Evolutionary conservation across 2,797 vertebrate genomes (phyloP).

Genomic region (Pangasius sanitwongsei): DNA sequence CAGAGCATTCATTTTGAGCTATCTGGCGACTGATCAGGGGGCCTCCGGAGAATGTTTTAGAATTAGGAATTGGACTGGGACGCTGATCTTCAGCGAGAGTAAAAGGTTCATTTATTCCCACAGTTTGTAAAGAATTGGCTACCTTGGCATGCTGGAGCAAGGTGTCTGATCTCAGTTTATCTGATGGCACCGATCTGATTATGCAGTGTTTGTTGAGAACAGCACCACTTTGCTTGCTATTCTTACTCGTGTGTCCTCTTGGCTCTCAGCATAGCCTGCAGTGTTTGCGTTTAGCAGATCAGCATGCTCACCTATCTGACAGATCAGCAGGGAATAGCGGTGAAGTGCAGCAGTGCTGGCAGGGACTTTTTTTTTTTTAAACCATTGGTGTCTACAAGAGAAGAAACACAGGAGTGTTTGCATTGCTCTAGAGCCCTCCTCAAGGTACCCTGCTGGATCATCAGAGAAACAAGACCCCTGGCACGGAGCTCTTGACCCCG

Average conservation of each 20-base stretch:
- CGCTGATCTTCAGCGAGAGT: background rate
- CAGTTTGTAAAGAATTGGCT: conserved; percentile 16
- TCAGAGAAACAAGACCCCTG: conserved; percentile 54
- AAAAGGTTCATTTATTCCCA: conserved; percentile 40
- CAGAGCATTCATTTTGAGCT: conserved; percentile 27
- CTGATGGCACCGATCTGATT: conserved; percentile 34
- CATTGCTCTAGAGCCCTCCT: conserved; percentile 50
- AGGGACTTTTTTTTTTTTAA: conserved; percentile 34
- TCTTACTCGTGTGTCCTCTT: conserved; percentile 41
- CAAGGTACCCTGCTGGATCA: conserved; percentile 52
- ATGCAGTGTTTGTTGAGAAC: conserved; percentile 38
- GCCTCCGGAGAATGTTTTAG: conserved; percentile 3
- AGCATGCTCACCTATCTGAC: conserved; percentile 47
- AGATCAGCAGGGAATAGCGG: conserved; percentile 50
- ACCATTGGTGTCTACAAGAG: conserved; percentile 48
- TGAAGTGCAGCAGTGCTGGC: conserved; percentile 46
- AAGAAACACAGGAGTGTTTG: conserved; percentile 59
- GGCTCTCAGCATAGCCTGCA: conserved; percentile 41
- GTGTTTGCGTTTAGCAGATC: conserved; percentile 55
- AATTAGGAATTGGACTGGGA: conserved; percentile 7
- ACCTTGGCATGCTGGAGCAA: conserved; percentile 19
- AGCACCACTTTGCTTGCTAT: conserved; percentile 33
- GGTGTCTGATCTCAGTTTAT: conserved; percentile 32
- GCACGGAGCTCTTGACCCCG: conserved; percentile 59
- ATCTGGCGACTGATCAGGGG: conserved; percentile 22